Percentiles rank a stretch among this genome's conserved stretches.
phyloP scores from a whole-genome alignment of 2,888 invertebrate genomes.

The Drosophila villosipedis region DNA sequence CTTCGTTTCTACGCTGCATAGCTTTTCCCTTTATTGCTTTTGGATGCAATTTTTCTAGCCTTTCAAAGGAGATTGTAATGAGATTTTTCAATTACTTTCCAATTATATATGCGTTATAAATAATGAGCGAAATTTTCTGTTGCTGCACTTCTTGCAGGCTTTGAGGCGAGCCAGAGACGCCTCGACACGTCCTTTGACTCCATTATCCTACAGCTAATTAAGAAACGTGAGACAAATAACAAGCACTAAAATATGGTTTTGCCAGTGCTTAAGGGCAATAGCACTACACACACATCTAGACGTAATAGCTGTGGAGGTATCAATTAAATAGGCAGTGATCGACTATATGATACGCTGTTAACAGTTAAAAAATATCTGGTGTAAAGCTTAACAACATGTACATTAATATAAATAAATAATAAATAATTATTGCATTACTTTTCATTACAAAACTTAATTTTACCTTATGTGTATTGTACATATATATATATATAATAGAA shows the following conservation, averaged over 20 bases:
- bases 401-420: not conserved
- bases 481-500: not conserved
- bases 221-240: slow-evolving; percentile 82
- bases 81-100: slow-evolving; percentile 76
- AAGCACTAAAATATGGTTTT: slow-evolving; percentile 71
- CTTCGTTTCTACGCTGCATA: slow-evolving; percentile 1
- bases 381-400: not conserved
- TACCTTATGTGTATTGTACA: not conserved
- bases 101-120: slow-evolving; percentile 72
- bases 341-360: slow-evolving; percentile 7
- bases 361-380: not conserved
- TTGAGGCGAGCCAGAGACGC: slow-evolving; percentile 27
- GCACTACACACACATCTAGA: not conserved
- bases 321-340: not conserved
- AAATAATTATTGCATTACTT: not conserved
- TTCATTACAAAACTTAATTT: not conserved
- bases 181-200: slow-evolving; percentile 64
- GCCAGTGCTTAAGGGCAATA: slow-evolving; percentile 24
- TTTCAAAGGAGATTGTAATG: slow-evolving; percentile 55
- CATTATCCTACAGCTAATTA: slow-evolving; percentile 77
- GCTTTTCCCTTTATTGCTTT: not conserved
- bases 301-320: not conserved
- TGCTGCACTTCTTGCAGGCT: slow-evolving; percentile 40
- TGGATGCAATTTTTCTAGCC: slow-evolving; percentile 7
- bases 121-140: slow-evolving; percentile 49